These are phyloP conservation scores for Blennius ocellaris DNA, from an alignment of 2,113 vertebrate species.

Conservation along the genomic window DNA sequence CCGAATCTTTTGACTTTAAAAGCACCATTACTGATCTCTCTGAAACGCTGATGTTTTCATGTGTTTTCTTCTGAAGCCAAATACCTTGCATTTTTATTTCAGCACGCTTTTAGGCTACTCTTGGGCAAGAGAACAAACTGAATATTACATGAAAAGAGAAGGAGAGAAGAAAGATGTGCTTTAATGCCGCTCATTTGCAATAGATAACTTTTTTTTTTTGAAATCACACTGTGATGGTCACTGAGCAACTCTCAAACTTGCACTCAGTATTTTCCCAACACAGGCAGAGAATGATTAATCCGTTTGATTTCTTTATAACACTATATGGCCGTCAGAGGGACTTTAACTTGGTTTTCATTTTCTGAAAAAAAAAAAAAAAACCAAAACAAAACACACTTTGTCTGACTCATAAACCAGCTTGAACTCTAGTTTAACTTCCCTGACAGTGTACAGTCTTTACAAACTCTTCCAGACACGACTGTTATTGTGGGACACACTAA, in stretches of 20 bases:
- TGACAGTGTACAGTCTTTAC: conserved; percentile 40
- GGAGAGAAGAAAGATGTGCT: conserved; percentile 32
- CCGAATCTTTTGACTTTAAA: conserved; percentile 1
- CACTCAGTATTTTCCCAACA: neutral
- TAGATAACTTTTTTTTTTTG: conserved; percentile 32
- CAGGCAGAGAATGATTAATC: conserved; percentile 17
- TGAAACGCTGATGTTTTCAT: conserved; percentile 30
- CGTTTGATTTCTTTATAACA: neutral
- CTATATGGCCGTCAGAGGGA: conserved; percentile 12
- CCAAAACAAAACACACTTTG: conserved; percentile 4
- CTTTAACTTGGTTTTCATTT: neutral
- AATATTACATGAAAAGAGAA: conserved; percentile 69
- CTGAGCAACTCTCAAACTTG: conserved; percentile 29
- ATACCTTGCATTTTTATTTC: conserved; percentile 49
- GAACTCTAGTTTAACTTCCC: conserved; percentile 21
- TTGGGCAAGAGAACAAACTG: conserved; percentile 58
- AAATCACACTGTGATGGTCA: conserved; percentile 26
- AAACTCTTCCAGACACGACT: conserved; percentile 26
- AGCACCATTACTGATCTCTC: conserved; percentile 16
- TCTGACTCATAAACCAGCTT: conserved; percentile 3
- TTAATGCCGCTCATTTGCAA: conserved; percentile 65
- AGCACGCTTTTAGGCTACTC: conserved; percentile 30
- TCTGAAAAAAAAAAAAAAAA: neutral
- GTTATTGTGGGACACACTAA: conserved; percentile 41
- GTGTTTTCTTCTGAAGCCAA: conserved; percentile 40